Percentiles rank a stretch among this genome's conserved stretches.
phyloP scores from a whole-genome alignment of 2,113 vertebrate genomes.

The Lichenostomus cassidix region DNA sequence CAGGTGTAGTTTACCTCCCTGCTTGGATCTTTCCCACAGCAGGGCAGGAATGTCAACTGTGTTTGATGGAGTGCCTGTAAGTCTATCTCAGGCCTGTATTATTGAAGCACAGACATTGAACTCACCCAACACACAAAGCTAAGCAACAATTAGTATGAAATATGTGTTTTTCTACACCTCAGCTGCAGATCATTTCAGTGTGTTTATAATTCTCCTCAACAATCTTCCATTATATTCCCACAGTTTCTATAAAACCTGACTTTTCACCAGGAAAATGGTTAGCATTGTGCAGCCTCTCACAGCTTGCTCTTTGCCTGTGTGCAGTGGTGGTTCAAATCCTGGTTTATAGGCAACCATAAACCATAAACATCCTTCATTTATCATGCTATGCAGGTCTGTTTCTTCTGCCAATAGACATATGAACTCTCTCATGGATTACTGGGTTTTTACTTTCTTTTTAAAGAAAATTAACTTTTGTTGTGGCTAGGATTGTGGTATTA shows the following conservation, averaged over 20 bases:
- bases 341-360: neutral
- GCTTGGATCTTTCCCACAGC: neutral
- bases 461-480: neutral
- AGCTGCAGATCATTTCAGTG: neutral
- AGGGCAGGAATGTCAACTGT: neutral
- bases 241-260: neutral
- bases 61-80: fast-evolving
- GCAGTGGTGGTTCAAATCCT: neutral
- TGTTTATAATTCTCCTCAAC: neutral
- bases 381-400: neutral
- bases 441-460: neutral
- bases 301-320: neutral
- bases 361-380: neutral
- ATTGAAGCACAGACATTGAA: neutral
- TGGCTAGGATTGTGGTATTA: neutral
- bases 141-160: neutral
- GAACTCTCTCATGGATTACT: neutral
- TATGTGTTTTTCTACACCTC: neutral
- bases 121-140: neutral
- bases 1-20: neutral
- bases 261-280: neutral
- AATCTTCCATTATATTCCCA: neutral
- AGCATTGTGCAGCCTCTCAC: neutral
- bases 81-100: neutral
- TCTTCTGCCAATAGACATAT: neutral